Evolutionary conservation across 2,113 vertebrate species (phyloP).

Genomic region (Lycaon pictus): DNA sequence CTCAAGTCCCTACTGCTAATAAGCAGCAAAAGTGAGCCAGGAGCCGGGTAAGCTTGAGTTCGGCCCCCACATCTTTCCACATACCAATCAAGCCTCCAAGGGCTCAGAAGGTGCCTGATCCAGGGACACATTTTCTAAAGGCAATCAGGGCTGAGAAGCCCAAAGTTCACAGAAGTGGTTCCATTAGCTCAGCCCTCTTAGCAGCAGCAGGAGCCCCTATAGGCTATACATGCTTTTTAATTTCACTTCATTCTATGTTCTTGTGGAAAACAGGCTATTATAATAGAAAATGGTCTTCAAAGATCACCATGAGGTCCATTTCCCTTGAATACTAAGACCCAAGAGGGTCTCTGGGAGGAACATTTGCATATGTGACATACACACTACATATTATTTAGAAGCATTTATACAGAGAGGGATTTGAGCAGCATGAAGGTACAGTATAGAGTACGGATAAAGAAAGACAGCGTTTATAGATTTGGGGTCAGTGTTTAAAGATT

Average conservation of each 20-base stretch:
- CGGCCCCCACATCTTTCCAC: not conserved
- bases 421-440: too few species aligned
- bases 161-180: not conserved
- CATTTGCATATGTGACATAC: not conserved
- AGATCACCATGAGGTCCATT: constrained; percentile 1
- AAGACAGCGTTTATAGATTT: not conserved
- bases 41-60: not conserved
- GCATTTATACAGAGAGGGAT: not conserved
- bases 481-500: not conserved
- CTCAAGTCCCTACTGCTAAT: not conserved
- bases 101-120: not conserved
- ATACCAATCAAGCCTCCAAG: not conserved
- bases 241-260: not conserved
- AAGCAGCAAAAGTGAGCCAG: not conserved
- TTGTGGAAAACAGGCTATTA: not conserved
- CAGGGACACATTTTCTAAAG: not conserved
- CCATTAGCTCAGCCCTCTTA: not conserved
- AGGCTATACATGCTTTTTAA: not conserved
- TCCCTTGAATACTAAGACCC: not conserved
- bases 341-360: not conserved
- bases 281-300: not conserved
- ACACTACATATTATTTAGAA: not conserved
- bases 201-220: not conserved
- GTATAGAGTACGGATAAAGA: too few species aligned
- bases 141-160: not conserved